Conservation (phyloP, 1,140 invertebrate species). For the Drosophila carrolli region DNA sequence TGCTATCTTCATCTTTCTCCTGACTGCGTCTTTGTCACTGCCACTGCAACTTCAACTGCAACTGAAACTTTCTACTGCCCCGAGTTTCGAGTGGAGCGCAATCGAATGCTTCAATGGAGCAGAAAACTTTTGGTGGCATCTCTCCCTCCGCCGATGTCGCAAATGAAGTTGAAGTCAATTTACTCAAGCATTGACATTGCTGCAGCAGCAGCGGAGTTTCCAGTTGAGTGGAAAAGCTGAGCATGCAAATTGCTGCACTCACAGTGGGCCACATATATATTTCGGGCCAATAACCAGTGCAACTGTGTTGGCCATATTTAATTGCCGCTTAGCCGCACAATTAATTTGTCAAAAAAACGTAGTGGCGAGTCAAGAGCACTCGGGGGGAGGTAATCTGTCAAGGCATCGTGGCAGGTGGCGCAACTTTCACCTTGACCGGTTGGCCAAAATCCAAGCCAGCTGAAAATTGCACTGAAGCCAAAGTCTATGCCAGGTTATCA, state of each 20-base stretch:
- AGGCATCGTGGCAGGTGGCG: conserved; percentile 62
- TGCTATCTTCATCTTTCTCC: conserved; percentile 15
- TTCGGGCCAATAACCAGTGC: conserved; percentile 48
- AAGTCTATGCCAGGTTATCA: conserved; percentile 48
- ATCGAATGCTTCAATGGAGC: conserved; percentile 82
- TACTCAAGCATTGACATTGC: conserved; percentile 58
- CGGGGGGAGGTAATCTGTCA: conserved; percentile 27
- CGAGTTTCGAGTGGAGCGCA: conserved; percentile 28
- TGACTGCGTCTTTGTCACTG: conserved; percentile 29
- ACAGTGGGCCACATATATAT: conserved; percentile 12
- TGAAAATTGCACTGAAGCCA: conserved; percentile 33
- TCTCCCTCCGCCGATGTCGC: conserved; percentile 18
- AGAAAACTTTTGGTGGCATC: conserved; percentile 68
- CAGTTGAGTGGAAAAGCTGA: conserved; percentile 42
- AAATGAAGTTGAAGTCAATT: conserved; percentile 70
- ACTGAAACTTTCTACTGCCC: conserved; percentile 39
- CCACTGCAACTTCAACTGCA: conserved; percentile 22
- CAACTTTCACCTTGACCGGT: conserved; percentile 80
- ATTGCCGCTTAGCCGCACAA: conserved; percentile 72
- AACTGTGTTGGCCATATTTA: conserved; percentile 46
- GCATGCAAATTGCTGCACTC: conserved; percentile 63
- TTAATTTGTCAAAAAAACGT: conserved; percentile 72
- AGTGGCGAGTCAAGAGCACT: conserved; percentile 10
- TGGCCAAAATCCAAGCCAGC: conserved; percentile 42
- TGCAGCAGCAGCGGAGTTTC: conserved; percentile 24